Evolutionary conservation across 2,888 invertebrate genomes (phyloP), one percentile per base, ranked within the genome.

Genomic region (Limnephilus lunatus): DNA sequence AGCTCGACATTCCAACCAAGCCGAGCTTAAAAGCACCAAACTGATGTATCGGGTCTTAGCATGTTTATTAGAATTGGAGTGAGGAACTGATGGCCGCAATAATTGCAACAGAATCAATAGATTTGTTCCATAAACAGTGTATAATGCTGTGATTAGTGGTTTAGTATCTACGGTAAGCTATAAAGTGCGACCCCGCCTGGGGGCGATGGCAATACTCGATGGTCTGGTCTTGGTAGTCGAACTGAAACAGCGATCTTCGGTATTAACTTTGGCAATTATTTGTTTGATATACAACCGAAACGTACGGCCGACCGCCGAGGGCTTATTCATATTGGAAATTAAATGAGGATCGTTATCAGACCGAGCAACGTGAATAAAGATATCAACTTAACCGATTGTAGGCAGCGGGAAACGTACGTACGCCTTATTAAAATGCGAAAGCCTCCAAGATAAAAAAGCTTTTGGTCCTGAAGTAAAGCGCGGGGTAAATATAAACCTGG

Each of bases 291-390:
- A 90, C 90, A 90, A 48, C 82, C 90, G 44, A 31, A 82, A 90
- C 82, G 90, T 90, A 90, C 88, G 88, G 30, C 35, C 88, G 80
- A 80, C 88, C 88, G 81, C 90, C 90, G 90, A 82, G 48, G 90
- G 48, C 81, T 44, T 89, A 31, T 82, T 90, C 82, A 44, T 30
- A 90, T 90, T 44, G 87, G 87, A 80, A 88, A 68, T 35, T 88
- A 88, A 88, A 88, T 80, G 89, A 89, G 81, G 90, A 81, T 90
- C 90, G 44, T 81, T 90, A 90, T 90, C 90, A 48, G 90, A 48
- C 39, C 82, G 82, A 19, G 44, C 82, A 48, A 82, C 90, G 90
- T 82, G 90, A 82, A 90, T 89, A 89, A 89, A 80, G 88, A 89
- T 89, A 89, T 89, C 88, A 80, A 80, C 88, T 89, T 80, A 30